Conservation (phyloP, 2,797 vertebrate species). For the Coccyzus lansbergi region DNA sequence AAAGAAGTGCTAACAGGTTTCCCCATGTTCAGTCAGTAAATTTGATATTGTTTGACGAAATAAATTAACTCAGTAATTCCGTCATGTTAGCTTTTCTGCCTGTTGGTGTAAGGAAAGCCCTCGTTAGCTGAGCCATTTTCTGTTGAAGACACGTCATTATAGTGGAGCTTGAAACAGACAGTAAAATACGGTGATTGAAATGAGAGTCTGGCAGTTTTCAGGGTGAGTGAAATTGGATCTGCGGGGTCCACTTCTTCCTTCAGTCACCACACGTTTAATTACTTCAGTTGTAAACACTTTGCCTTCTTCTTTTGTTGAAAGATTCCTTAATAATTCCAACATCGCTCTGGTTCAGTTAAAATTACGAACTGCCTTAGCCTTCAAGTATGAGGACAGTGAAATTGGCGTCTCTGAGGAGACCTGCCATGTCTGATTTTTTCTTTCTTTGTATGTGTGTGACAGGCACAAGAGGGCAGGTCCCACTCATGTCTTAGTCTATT, state of each 20-base stretch:
- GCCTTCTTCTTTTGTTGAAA: neutral
- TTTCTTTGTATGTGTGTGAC: neutral
- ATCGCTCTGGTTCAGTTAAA: neutral
- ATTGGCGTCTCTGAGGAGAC: neutral
- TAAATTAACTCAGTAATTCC: neutral
- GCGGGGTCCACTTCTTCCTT: neutral
- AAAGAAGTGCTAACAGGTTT: constrained; percentile 56
- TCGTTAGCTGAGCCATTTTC: neutral
- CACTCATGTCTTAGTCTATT: neutral
- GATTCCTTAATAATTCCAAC: neutral
- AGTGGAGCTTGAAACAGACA: neutral
- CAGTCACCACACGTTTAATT: neutral
- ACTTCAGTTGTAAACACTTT: neutral
- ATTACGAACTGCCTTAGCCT: neutral
- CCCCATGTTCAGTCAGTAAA: neutral
- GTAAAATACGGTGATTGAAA: constrained; percentile 9
- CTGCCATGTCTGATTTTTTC: neutral
- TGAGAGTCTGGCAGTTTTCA: neutral
- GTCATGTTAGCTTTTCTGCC: neutral
- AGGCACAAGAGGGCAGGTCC: neutral
- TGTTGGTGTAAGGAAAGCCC: neutral
- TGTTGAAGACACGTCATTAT: neutral
- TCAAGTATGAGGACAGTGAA: neutral
- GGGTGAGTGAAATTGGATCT: neutral
- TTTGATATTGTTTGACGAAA: constrained; percentile 9